Conservation (phyloP, 2,113 vertebrate species). For the Dromaius novaehollandiae region DNA sequence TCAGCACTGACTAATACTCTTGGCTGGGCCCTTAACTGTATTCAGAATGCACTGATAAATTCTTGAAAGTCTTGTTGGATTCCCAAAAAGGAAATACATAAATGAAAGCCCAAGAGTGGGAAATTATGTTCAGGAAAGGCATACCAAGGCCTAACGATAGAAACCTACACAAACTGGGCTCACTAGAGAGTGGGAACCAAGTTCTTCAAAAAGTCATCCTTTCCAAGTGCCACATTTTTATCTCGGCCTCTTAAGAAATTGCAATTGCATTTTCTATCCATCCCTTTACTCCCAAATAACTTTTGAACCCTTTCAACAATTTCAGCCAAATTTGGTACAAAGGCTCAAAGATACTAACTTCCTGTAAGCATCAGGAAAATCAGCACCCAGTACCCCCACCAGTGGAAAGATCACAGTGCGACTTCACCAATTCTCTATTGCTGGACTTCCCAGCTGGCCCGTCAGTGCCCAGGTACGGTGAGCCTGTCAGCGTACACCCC, state of each 20-base stretch:
- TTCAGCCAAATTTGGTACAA: not conserved
- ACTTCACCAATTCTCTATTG: not conserved
- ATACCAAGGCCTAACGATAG: not conserved
- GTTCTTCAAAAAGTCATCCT: not conserved
- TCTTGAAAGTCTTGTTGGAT: not conserved
- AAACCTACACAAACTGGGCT: not conserved
- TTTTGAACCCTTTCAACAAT: not conserved
- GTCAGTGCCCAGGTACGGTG: accelerated
- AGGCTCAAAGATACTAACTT: not conserved
- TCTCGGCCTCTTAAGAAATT: not conserved
- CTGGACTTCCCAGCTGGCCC: not conserved
- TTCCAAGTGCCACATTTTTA: accelerated
- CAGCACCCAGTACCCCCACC: accelerated
- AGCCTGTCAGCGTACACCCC: accelerated
- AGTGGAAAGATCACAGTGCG: accelerated
- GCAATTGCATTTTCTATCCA: not conserved
- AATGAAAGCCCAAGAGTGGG: not conserved
- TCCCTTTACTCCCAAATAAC: not conserved
- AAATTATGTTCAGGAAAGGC: not conserved
- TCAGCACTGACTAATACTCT: not conserved
- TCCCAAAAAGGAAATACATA: not conserved
- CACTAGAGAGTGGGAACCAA: not conserved
- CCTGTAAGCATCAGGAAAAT: not conserved
- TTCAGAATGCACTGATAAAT: not conserved
- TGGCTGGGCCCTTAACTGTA: not conserved